These are phyloP conservation scores for Xestia ashworthii DNA, from an alignment of 2,888 invertebrate genomes.

Conservation along the genomic window DNA sequence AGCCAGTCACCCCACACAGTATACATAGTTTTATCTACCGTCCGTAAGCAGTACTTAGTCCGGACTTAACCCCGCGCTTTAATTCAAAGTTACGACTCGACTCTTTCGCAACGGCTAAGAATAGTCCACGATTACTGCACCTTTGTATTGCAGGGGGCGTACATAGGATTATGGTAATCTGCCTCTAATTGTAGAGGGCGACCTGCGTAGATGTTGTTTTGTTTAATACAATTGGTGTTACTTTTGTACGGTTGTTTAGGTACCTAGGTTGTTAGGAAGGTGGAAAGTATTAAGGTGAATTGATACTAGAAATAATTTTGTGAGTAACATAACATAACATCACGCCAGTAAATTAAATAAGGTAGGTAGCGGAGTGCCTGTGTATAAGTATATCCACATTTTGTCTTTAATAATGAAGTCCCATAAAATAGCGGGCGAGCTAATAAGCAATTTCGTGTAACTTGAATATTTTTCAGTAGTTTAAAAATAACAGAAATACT, in stretches of 20 bases:
- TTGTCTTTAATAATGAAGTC: not conserved
- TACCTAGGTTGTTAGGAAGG: not conserved
- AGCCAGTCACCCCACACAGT: not conserved
- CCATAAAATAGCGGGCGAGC: not conserved
- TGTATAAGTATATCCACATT: not conserved
- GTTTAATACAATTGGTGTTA: conserved; percentile 23
- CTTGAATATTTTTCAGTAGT: not conserved
- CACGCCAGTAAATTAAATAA: not conserved
- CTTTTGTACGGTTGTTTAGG: not conserved
- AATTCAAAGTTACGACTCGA: conserved; percentile 54
- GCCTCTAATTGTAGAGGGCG: conserved; percentile 47
- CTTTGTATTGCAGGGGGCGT: conserved; percentile 57
- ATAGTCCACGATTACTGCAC: conserved; percentile 54
- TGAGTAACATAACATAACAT: not conserved
- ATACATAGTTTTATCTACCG: conserved; percentile 1
- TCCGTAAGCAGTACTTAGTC: conserved; percentile 50
- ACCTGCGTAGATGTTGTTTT: conserved; percentile 33
- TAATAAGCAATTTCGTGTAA: not conserved
- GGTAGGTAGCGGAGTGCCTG: not conserved
- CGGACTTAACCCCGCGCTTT: conserved; percentile 47
- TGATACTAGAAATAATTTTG: not conserved
- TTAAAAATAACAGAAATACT: not conserved
- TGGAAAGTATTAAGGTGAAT: not conserved
- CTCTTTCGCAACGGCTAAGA: conserved; percentile 48
- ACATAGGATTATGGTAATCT: conserved; percentile 61